These are phyloP conservation scores for Stichodactyla helianthus DNA, from an alignment of 64 coral and sea anemone species.

Conservation along the genomic window DNA sequence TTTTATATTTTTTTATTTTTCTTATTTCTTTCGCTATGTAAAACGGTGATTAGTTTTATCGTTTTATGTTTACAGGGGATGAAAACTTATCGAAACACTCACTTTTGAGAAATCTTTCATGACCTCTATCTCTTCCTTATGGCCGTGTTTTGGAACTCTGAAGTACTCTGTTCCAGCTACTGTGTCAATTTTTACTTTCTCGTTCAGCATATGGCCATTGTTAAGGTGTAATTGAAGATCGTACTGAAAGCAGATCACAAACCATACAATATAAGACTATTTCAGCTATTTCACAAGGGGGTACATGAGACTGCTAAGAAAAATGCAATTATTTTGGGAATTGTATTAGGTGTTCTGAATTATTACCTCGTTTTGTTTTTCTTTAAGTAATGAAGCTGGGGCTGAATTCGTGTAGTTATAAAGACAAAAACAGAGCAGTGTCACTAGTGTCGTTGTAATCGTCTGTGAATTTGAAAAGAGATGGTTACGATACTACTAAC, in stretches of 20 bases:
- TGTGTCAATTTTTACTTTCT: neutral
- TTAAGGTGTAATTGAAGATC: neutral
- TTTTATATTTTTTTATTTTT: too few relatives aligned
- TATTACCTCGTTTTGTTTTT: conserved; percentile 1
- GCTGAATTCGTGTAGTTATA: neutral
- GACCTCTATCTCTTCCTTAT: neutral
- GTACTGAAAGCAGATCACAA: neutral
- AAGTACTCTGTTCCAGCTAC: conserved; percentile 1
- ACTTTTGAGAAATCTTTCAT: neutral
- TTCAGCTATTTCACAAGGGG: neutral
- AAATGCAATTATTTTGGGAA: neutral
- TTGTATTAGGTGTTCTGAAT: neutral
- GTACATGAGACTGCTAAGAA: neutral
- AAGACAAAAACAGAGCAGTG: neutral
- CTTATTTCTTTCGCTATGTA: too few relatives aligned
- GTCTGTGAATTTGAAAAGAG: neutral
- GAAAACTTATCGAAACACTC: neutral
- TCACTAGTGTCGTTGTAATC: neutral
- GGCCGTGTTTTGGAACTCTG: neutral
- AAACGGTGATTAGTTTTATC: neutral
- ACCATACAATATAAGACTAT: neutral
- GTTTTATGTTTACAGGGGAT: neutral
- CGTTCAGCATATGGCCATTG: neutral
- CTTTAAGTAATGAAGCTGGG: neutral
- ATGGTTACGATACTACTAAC: neutral